Conservation (phyloP, 2,113 vertebrate genomes). For the Daboia siamensis region DNA sequence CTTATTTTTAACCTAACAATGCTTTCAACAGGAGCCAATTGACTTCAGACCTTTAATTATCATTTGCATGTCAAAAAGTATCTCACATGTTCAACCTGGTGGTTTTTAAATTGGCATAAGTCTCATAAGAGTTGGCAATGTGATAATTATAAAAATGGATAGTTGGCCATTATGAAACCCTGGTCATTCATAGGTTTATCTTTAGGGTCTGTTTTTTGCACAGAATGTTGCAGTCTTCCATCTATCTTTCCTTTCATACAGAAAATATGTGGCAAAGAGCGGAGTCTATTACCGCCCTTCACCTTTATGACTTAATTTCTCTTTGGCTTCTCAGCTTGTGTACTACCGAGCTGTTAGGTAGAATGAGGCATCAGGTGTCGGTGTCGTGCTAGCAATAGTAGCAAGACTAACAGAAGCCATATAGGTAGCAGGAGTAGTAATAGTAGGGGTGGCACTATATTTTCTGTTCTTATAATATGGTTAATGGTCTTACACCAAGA, state of each 20-base stretch:
- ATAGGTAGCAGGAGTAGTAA: neutral
- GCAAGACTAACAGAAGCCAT: neutral
- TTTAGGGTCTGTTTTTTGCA: neutral
- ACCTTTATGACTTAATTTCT: too few species aligned
- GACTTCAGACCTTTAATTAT: slow-evolving; percentile 2
- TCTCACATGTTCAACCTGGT: neutral
- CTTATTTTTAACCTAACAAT: neutral
- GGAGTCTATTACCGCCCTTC: neutral
- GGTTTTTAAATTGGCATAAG: neutral
- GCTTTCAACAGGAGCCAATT: neutral
- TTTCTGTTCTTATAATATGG: neutral
- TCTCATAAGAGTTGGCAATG: neutral
- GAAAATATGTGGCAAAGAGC: neutral
- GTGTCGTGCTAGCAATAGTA: neutral
- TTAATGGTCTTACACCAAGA: neutral
- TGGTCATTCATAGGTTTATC: neutral
- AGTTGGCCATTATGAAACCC: neutral
- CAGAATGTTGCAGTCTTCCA: neutral
- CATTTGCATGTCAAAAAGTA: neutral
- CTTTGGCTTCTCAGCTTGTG: neutral
- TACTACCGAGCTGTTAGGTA: too few species aligned
- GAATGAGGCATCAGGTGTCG: neutral
- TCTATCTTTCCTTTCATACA: neutral
- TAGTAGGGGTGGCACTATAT: neutral
- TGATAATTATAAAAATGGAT: slow-evolving; percentile 1